These are phyloP conservation scores for Maconellicoccus hirsutus DNA, from an alignment of 1,140 invertebrate genomes.

Conservation along the genomic window DNA sequence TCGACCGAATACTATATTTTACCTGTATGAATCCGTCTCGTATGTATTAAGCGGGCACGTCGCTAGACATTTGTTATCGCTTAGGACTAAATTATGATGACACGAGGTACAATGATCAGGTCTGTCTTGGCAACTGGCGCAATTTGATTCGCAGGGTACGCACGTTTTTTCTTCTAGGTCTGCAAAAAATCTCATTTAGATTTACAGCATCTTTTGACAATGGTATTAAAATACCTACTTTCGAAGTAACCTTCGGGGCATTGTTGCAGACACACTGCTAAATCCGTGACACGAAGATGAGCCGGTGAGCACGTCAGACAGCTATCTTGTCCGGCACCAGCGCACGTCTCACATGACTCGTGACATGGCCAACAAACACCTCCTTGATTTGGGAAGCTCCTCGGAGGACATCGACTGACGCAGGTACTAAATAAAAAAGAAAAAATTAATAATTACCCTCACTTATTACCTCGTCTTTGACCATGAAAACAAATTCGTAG, in stretches of 20 bases:
- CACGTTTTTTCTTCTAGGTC: conserved; percentile 60
- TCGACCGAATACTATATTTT: conserved; percentile 30
- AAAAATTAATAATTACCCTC: too few species aligned
- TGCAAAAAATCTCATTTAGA: conserved; percentile 31
- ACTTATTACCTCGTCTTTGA: too few species aligned
- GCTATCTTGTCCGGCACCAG: conserved; percentile 66
- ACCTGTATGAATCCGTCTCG: conserved; percentile 70
- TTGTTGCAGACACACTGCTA: conserved; percentile 66
- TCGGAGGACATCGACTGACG: conserved; percentile 63
- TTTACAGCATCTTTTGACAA: background rate
- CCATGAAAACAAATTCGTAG: too few species aligned
- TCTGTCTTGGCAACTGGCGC: conserved; percentile 64
- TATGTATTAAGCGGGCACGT: conserved; percentile 67
- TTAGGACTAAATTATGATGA: conserved; percentile 66
- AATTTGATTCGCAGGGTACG: conserved; percentile 65
- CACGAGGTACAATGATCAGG: conserved; percentile 71
- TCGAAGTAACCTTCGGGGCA: conserved; percentile 78
- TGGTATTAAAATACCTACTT: conserved; percentile 41
- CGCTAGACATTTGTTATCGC: conserved; percentile 64
- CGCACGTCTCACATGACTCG: conserved; percentile 70
- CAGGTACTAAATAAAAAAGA: conserved; percentile 47
- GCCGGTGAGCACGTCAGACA: conserved; percentile 68
- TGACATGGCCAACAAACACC: conserved; percentile 69
- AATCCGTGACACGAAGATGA: conserved; percentile 60
- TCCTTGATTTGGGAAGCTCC: conserved; percentile 63